These are phyloP conservation scores for Ascidia mentula DNA, from an alignment of 23 tunicate species.

Conservation along the genomic window DNA sequence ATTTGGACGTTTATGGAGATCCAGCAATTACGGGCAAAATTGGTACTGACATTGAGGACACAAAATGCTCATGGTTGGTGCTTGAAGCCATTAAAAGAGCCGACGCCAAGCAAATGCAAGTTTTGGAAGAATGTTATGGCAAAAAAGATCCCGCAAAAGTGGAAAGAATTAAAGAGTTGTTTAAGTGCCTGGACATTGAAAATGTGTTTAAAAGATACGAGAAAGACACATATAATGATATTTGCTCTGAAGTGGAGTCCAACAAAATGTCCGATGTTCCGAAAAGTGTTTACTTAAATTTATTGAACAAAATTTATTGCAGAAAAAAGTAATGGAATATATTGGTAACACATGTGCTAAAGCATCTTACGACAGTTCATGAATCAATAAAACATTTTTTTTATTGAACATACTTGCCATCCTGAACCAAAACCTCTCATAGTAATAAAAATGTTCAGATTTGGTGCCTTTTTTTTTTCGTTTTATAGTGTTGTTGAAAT, in stretches of 20 bases:
- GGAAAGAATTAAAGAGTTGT: constrained; percentile 40
- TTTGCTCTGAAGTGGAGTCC: constrained; percentile 24
- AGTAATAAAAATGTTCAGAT: no score
- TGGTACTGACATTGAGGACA: constrained; percentile 96
- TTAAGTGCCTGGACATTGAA: constrained; percentile 37
- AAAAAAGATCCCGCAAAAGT: constrained; percentile 48
- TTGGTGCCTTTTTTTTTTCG: no score
- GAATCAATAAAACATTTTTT: no score
- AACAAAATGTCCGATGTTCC: constrained; percentile 37
- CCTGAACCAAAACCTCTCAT: no score
- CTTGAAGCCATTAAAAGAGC: constrained; percentile 61
- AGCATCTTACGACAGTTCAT: no score
- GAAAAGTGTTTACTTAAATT: constrained; percentile 37
- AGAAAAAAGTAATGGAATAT: constrained; percentile 78
- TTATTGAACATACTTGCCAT: no score
- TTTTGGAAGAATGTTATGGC: constrained; percentile 65
- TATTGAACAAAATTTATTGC: constrained; percentile 69
- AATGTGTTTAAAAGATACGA: constrained; percentile 49
- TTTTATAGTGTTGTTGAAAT: no score
- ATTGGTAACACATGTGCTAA: no score
- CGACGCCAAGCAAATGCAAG: constrained; percentile 24
- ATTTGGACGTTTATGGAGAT: constrained; percentile 80
- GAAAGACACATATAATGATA: constrained; percentile 33
- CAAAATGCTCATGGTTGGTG: constrained; percentile 92
- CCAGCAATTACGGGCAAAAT: constrained; percentile 93